phyloP scores from a whole-genome alignment of 2,888 invertebrate species.

The Cataglyphis rosenhaueri region DNA sequence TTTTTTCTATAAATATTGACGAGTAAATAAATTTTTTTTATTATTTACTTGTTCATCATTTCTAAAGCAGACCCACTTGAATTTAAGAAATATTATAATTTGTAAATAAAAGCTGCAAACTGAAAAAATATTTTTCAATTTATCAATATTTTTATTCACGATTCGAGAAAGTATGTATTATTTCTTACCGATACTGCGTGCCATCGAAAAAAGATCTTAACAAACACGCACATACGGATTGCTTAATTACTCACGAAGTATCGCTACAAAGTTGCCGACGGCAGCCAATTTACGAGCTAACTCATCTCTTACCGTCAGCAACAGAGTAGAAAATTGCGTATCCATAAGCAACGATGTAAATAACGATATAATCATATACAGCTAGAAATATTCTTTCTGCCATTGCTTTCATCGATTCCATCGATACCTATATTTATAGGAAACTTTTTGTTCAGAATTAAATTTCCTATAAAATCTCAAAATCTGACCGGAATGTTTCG shows the following conservation, averaged over 20 bases:
- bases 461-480: no score
- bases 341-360: slow-evolving; percentile 48
- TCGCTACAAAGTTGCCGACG: slow-evolving; percentile 46
- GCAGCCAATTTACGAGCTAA: slow-evolving; percentile 44
- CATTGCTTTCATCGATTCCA: background rate
- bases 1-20: background rate
- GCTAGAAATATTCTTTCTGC: background rate
- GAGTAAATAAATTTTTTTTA: background rate
- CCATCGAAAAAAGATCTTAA: slow-evolving; percentile 20
- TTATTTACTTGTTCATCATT: background rate
- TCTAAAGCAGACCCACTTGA: background rate
- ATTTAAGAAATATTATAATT: background rate
- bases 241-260: slow-evolving; percentile 38
- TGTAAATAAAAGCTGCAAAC: background rate
- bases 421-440: no score
- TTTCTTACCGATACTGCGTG: slow-evolving; percentile 16
- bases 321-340: slow-evolving; percentile 52
- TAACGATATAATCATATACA: slow-evolving; percentile 28
- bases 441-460: no score
- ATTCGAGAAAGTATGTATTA: slow-evolving; percentile 1
- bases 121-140: slow-evolving; percentile 7
- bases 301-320: slow-evolving; percentile 48
- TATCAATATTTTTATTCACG: background rate
- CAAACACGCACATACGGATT: background rate
- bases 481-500: no score